phyloP scores from a whole-genome alignment of 2,888 invertebrate species.

The Druceiella hillmani region DNA sequence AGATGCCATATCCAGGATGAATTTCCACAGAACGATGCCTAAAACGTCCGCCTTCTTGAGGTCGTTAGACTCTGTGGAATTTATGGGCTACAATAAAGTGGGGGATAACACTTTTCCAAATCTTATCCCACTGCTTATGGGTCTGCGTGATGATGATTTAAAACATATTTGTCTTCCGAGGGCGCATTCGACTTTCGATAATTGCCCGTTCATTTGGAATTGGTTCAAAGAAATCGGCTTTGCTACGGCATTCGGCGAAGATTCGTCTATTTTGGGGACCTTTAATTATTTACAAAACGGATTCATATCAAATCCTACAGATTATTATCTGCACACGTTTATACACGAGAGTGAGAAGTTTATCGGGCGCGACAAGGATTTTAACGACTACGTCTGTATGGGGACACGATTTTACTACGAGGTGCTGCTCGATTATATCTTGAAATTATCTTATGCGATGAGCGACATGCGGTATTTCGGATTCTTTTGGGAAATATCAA shows the following conservation, averaged over 20 bases:
- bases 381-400: constrained; percentile 65
- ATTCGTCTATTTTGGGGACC: constrained; percentile 69
- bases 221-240: constrained; percentile 67
- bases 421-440: constrained; percentile 66
- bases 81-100: constrained; percentile 88
- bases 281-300: constrained; percentile 78
- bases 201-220: constrained; percentile 82
- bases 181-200: constrained; percentile 59
- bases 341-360: constrained; percentile 61
- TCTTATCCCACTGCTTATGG: constrained; percentile 73
- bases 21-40: constrained; percentile 81
- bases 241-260: constrained; percentile 78
- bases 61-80: constrained; percentile 63
- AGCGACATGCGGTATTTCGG: constrained; percentile 63
- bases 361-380: constrained; percentile 58
- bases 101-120: constrained; percentile 94
- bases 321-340: constrained; percentile 77
- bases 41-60: constrained; percentile 58
- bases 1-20: constrained; percentile 80
- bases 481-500: constrained; percentile 77
- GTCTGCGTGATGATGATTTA: constrained; percentile 61
- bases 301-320: constrained; percentile 74
- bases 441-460: constrained; percentile 57
- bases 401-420: constrained; percentile 64
- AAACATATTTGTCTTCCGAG: constrained; percentile 58